Base-by-base conservation (phyloP, 2,113 vertebrate genomes). In the Sterrhoptilus dennistouni region DNA sequence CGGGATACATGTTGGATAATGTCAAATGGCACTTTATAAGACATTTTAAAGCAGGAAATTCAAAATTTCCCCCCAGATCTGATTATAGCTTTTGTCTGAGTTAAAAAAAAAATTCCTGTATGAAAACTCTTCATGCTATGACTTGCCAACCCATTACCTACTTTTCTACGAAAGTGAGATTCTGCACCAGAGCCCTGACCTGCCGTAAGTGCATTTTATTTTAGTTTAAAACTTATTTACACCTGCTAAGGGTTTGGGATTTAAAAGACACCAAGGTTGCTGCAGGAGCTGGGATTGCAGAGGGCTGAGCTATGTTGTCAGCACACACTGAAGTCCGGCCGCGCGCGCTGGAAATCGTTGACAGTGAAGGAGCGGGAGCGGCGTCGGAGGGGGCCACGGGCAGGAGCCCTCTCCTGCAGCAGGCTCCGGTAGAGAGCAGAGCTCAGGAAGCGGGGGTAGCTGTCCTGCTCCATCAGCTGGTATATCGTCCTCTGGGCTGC, bases 391-490 rank as follows among this genome's bases (percentile, higher is more conserved):
- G 98, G 97, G 28, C 92, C 96, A 13, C 92, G 90, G 35, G 93
- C 92, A 1, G 97, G 97, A 12, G 93, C 97, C 84, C 97, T 98
- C 2, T 36, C 59, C 93, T 96, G 97, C 68, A 98, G 88, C 95
- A 99, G 87, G 60, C 95, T 95, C 85, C 98, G 95, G 87, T 99
- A 99, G 84, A 98, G 97, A 78, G 98, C 98, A 6, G 99, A 99
- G 64, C 96, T 97, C 44, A 99, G 98, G 94, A 99, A 99, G 52
- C 99, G 98, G 4, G 98, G 98, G 79, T 99, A 99, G 94, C 98
- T 99, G 98, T 99, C 99, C 94, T 99, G 99, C 93, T 99, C 99
- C 99, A 99, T 99, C 95, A 99, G 98, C 92, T 97, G 97, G 95
- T 99, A 98, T 40, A 99, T 98, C 89, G 97, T 99, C 84, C 53